phyloP scores from a whole-genome alignment of 1,140 invertebrate genomes.

The Euglossa dilemma region DNA sequence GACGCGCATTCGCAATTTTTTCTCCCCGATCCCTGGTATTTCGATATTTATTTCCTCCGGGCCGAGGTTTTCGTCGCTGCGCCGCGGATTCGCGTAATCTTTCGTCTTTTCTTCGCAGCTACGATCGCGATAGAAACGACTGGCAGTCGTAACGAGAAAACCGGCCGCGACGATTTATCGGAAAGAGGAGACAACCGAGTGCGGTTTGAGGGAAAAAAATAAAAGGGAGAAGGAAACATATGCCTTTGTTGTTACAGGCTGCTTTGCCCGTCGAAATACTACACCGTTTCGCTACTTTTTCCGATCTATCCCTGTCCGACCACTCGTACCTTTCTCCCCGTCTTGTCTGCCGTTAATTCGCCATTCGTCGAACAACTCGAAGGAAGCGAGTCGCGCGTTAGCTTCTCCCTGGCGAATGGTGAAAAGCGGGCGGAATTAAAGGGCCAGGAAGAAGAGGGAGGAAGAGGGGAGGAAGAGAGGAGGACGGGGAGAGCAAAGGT shows the following conservation, averaged over 20 bases:
- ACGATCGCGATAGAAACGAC: background rate
- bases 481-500: background rate
- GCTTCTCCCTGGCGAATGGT: too few species aligned
- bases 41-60: background rate
- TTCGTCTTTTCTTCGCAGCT: background rate
- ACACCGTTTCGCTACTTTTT: background rate
- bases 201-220: background rate
- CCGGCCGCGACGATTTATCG: background rate
- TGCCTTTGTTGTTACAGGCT: background rate
- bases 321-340: accelerated
- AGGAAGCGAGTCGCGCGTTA: too few species aligned
- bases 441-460: background rate
- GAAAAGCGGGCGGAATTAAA: background rate
- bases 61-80: background rate
- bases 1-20: constrained; percentile 7
- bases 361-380: too few species aligned
- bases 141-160: background rate
- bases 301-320: background rate
- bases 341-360: background rate
- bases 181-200: background rate
- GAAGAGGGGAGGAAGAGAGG: background rate
- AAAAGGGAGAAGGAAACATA: background rate
- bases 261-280: background rate
- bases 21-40: background rate
- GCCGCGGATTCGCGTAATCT: background rate